Conservation (phyloP, 2,888 invertebrate genomes). For the Amiota minor region DNA sequence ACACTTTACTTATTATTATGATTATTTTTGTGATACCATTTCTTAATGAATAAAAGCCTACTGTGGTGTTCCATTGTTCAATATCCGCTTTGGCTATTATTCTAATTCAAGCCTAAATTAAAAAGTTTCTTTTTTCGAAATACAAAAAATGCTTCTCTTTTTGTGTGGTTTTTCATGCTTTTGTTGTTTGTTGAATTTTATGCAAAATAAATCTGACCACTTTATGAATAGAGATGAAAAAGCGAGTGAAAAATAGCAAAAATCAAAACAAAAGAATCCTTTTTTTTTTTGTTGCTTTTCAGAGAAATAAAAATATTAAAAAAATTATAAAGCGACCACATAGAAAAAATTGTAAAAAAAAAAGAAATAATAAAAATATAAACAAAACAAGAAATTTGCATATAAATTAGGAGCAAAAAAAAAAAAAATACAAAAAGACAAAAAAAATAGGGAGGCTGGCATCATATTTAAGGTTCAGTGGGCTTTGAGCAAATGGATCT, state of each 20-base stretch:
- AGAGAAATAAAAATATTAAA: slow-evolving; percentile 44
- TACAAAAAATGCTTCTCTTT: not conserved
- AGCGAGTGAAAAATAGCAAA: slow-evolving; percentile 7
- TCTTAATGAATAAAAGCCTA: not conserved
- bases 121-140: slow-evolving; percentile 47
- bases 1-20: no score
- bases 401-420: slow-evolving; percentile 24
- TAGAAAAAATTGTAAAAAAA: slow-evolving; percentile 52
- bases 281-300: slow-evolving; percentile 50
- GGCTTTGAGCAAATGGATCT: no score
- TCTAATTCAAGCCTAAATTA: slow-evolving; percentile 64
- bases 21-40: no score
- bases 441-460: not conserved
- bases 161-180: not conserved
- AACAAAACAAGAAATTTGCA: slow-evolving; percentile 42
- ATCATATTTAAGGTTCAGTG: no score
- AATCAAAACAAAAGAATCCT: slow-evolving; percentile 35
- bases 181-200: slow-evolving; percentile 9
- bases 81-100: slow-evolving; percentile 62
- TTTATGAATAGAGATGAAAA: slow-evolving; percentile 12
- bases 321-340: slow-evolving; percentile 59
- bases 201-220: slow-evolving; percentile 30
- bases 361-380: slow-evolving; percentile 53
- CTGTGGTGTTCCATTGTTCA: slow-evolving; percentile 35
- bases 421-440: no score